These are phyloP conservation scores for Tethya wilhelma DNA, from an alignment of 37 sponge, comb jelly and placozoan genomes.

Conservation along the genomic window DNA sequence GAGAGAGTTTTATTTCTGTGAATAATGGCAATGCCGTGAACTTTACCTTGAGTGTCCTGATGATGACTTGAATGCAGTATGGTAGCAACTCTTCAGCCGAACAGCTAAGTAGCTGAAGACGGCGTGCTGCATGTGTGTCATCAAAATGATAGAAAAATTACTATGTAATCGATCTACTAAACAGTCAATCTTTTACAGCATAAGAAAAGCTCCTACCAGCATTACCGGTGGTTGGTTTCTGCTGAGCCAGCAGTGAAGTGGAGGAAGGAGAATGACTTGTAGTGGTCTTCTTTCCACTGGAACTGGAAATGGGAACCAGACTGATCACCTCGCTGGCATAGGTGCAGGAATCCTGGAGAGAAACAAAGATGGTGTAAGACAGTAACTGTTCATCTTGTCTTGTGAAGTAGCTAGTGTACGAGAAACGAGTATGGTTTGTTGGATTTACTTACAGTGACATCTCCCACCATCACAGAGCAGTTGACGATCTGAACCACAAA, in stretches of 20 bases:
- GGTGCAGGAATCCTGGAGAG: slow-evolving; percentile 25
- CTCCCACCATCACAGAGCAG: slow-evolving; percentile 48
- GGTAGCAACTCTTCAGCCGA: slow-evolving; percentile 36
- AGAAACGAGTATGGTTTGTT: neutral
- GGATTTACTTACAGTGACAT: slow-evolving; percentile 32
- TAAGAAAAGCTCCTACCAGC: too few relatives aligned
- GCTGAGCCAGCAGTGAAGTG: too few relatives aligned
- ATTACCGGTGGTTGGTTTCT: too few relatives aligned
- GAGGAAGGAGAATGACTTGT: too few relatives aligned
- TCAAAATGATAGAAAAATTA: too few relatives aligned
- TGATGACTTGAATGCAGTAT: slow-evolving; percentile 54
- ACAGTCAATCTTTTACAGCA: too few relatives aligned
- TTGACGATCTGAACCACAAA: slow-evolving; percentile 59
- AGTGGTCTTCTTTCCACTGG: slow-evolving; percentile 4
- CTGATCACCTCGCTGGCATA: slow-evolving; percentile 44
- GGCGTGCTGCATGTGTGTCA: neutral
- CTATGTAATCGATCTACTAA: too few relatives aligned
- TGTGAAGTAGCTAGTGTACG: neutral
- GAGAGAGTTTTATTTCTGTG: too few relatives aligned
- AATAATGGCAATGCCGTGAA: neutral
- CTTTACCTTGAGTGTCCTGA: slow-evolving; percentile 60
- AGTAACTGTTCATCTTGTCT: neutral
- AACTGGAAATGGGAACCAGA: slow-evolving; percentile 29
- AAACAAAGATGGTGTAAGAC: too few relatives aligned
- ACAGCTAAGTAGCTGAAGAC: slow-evolving; percentile 38